Evolutionary conservation across 2,797 vertebrate genomes (phyloP).

Genomic region (Diplodus sargus): DNA sequence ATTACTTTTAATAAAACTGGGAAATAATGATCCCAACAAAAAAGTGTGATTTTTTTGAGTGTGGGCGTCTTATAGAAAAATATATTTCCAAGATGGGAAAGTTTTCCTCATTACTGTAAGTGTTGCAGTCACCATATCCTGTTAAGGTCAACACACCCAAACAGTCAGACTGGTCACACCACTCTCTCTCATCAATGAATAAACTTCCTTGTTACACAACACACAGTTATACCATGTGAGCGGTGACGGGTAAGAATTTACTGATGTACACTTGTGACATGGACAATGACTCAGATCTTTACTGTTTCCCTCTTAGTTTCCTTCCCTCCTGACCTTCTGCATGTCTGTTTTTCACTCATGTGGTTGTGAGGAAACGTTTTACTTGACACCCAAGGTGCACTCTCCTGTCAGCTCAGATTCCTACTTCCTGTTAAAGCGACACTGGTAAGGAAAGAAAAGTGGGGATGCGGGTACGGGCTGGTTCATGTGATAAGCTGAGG

Average conservation of each 20-base stretch:
- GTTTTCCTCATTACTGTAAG: neutral
- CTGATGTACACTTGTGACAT: slow-evolving; percentile 23
- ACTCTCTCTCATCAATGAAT: slow-evolving; percentile 31
- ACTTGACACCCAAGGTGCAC: slow-evolving; percentile 20
- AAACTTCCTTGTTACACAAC: slow-evolving; percentile 34
- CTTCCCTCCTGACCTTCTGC: neutral
- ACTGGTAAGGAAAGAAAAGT: slow-evolving; percentile 4
- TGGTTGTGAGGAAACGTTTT: slow-evolving; percentile 17
- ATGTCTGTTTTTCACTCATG: neutral
- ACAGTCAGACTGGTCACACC: neutral
- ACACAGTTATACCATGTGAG: neutral
- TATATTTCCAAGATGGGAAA: neutral
- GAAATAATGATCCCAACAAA: neutral
- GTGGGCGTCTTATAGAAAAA: neutral
- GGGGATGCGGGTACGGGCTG: neutral
- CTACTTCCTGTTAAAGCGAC: slow-evolving; percentile 46
- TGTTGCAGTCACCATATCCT: neutral
- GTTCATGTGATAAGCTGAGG: slow-evolving; percentile 20
- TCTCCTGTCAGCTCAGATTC: neutral
- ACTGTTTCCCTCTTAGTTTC: neutral
- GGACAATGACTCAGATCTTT: slow-evolving; percentile 14
- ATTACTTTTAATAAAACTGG: neutral
- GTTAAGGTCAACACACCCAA: slow-evolving; percentile 19
- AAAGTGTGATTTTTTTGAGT: neutral
- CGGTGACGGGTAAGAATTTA: neutral